phyloP scores from a whole-genome alignment of 2,113 vertebrate species.

The Axis porcinus region DNA sequence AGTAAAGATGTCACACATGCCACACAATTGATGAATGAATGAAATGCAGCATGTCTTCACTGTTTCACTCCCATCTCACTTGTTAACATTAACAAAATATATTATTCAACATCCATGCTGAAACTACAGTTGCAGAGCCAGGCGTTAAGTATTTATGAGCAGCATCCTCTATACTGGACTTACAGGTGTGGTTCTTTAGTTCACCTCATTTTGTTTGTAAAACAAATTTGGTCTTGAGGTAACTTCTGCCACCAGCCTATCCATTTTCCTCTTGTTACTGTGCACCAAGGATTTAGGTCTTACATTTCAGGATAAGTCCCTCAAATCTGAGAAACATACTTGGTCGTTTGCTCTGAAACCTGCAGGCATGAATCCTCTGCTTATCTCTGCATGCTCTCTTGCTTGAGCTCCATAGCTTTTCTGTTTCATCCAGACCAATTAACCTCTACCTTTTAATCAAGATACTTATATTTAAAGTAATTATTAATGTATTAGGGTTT shows the following conservation, averaged over 20 bases:
- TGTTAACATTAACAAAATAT: not conserved
- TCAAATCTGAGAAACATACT: not conserved
- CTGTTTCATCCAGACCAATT: not conserved
- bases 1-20: not conserved
- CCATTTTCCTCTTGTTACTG: not conserved
- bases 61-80: not conserved
- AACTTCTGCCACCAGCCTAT: not conserved
- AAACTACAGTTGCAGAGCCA: not conserved
- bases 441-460: not conserved
- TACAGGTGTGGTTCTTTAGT: not conserved
- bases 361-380: not conserved
- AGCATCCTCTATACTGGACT: not conserved
- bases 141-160: not conserved
- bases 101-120: not conserved
- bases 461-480: not conserved
- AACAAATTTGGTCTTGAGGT: not conserved
- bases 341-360: not conserved
- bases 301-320: not conserved
- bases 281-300: not conserved
- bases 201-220: not conserved
- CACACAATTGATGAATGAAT: not conserved
- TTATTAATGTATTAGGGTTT: not conserved
- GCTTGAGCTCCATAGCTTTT: not conserved
- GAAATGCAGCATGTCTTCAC: not conserved
- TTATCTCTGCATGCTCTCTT: not conserved